Evolutionary conservation across 2,888 invertebrate genomes (phyloP), one percentile per base, ranked within the genome.

Genomic region (Stictocephala bisonia): DNA sequence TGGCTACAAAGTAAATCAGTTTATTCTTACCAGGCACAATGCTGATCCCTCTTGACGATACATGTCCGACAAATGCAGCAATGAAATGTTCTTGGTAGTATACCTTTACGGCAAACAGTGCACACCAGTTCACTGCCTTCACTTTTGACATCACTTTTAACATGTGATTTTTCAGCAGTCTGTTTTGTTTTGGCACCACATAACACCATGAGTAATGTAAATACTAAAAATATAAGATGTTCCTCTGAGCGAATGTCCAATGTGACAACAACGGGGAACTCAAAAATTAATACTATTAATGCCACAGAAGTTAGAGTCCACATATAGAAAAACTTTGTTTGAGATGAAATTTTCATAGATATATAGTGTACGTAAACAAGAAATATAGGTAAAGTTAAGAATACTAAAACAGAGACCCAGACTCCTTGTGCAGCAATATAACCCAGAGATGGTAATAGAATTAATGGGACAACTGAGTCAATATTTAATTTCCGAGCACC

Each of bases 61-160:
- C 94, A 95, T 58, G 90, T 89, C 81, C 94, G 91, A 83, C 97
- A 97, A 71, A 93, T 87, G 77, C 88, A 87, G 82, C 97, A 97
- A 82, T 95, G 95, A 81, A 91, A 89, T 41, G 93, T 90, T 78
- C 93, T 89, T 0, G 92, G 88, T 1, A 89, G 88, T 11, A 87
- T 86, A 77, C 88, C 86, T 79, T 88, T 86, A 29, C 87, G 86
- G 79, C 91, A 91, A 1, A 83, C 84, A n/a, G 87, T 83, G 79
- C 92, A 93, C 50, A 86, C 83, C 53, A 85, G 83, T 2, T 82
- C 83, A 53, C 80, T 81, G 48, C 76, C 82, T 58, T 82, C 80
- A 3, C 76, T 35, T 3, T 77, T 74, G 1, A 77, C 73, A 56
- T 80, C 79, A 40, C 81, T 82, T 11, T 72, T 69, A 66, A 82